Percentiles rank a stretch among this genome's conserved stretches.
Evolutionary conservation across 2,797 vertebrate species (phyloP).

Genomic region (Spatula clypeata): DNA sequence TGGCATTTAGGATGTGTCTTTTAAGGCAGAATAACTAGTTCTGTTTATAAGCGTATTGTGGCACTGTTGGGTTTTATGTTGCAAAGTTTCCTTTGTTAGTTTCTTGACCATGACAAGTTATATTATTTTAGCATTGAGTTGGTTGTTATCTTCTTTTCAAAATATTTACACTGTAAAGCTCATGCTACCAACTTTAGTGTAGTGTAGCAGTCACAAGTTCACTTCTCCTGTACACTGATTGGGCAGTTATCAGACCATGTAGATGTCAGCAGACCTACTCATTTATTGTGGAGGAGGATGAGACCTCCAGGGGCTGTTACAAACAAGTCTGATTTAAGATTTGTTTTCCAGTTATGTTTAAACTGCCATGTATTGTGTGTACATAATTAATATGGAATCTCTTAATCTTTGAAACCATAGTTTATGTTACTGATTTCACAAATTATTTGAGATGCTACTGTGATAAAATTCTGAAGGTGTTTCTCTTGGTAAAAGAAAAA

Average conservation of each 20-base stretch:
- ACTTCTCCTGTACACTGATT: not conserved
- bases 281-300: not conserved
- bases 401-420: not conserved
- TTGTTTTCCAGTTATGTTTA: constrained; percentile 49
- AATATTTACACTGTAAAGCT: constrained; percentile 13
- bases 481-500: not conserved
- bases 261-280: not conserved
- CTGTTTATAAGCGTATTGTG: not conserved
- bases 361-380: not conserved
- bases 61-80: not conserved
- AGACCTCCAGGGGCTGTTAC: not conserved
- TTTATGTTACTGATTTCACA: constrained; percentile 17
- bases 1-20: not conserved
- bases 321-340: constrained; percentile 49
- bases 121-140: constrained; percentile 17
- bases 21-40: not conserved
- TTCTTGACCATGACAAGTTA: not conserved
- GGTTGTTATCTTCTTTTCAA: not conserved
- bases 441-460: not conserved
- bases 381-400: not conserved
- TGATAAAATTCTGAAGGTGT: not conserved
- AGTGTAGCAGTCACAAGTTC: not conserved
- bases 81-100: not conserved
- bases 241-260: not conserved
- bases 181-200: not conserved